phyloP scores from a whole-genome alignment of 2,113 vertebrate species.

The Cryptotis parvus region DNA sequence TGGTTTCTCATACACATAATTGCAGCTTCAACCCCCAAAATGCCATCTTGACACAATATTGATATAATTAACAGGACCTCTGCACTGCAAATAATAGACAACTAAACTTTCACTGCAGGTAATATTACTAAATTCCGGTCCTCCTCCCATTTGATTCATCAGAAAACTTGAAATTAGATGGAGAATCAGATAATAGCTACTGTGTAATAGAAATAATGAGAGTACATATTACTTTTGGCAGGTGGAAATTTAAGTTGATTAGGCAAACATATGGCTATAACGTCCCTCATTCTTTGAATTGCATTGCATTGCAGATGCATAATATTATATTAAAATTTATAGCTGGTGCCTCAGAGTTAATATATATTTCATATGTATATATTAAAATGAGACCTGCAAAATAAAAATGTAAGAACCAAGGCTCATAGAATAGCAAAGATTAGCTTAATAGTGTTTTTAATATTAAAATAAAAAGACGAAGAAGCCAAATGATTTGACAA shows the following conservation, averaged over 20 bases:
- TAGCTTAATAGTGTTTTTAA: background rate
- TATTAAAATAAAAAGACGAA: background rate
- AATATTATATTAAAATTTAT: slow-evolving; percentile 15
- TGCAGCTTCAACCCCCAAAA: too few relatives aligned
- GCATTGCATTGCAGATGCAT: background rate
- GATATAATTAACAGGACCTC: too few relatives aligned
- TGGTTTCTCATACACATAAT: too few relatives aligned
- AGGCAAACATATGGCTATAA: background rate
- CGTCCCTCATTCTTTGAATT: background rate
- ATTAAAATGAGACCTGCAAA: background rate
- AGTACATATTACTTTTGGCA: background rate
- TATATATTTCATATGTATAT: too few relatives aligned
- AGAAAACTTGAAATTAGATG: slow-evolving; percentile 18
- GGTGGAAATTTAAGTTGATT: background rate
- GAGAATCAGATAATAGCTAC: slow-evolving; percentile 3
- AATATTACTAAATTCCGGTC: slow-evolving; percentile 45
- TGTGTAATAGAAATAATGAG: background rate
- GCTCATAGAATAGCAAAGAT: background rate
- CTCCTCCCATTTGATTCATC: background rate
- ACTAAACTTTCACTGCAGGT: background rate
- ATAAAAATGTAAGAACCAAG: background rate
- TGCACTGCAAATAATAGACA: background rate
- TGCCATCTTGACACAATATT: too few relatives aligned
- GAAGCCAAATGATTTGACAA: background rate
- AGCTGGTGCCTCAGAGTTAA: too few relatives aligned